Evolutionary conservation across 2,888 invertebrate genomes (phyloP).

Genomic region (Urechis unicinctus): DNA sequence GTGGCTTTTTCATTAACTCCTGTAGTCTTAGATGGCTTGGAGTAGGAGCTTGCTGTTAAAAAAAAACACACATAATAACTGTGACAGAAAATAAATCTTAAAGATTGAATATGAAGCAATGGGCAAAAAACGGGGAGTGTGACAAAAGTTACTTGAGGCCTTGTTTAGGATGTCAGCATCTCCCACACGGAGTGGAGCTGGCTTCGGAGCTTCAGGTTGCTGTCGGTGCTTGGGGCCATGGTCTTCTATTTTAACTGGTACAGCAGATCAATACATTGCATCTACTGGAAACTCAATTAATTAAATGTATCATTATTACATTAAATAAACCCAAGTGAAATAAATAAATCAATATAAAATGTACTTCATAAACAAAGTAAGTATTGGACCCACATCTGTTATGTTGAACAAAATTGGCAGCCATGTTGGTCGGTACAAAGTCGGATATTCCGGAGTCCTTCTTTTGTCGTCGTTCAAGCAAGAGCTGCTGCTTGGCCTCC

Average conservation of each 20-base stretch:
- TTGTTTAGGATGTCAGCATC: not conserved
- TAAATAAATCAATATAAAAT: not conserved
- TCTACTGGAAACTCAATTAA: not conserved
- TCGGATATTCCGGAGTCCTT: conserved; percentile 82
- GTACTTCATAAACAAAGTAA: no score
- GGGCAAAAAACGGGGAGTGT: no score
- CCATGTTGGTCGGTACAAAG: conserved; percentile 96
- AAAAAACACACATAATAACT: no score
- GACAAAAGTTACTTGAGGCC: not conserved
- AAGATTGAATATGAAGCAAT: no score
- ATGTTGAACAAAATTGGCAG: conserved; percentile 96
- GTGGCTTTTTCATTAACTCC: conserved; percentile 78
- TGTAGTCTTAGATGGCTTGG: not conserved
- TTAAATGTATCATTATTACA: no score
- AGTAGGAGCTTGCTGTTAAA: no score
- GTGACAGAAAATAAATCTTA: no score
- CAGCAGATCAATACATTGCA: not conserved
- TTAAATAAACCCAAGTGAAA: not conserved
- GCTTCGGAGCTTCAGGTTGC: conserved; percentile 27
- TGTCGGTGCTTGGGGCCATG: no score
- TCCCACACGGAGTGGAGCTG: conserved; percentile 37
- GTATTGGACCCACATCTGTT: conserved; percentile 73
- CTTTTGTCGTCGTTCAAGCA: conserved; percentile 83
- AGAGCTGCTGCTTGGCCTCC: conserved; percentile 86
- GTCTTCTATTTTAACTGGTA: conserved; percentile 77